Conservation (phyloP, 2,113 vertebrate species). For the Malurus cyaneus region DNA sequence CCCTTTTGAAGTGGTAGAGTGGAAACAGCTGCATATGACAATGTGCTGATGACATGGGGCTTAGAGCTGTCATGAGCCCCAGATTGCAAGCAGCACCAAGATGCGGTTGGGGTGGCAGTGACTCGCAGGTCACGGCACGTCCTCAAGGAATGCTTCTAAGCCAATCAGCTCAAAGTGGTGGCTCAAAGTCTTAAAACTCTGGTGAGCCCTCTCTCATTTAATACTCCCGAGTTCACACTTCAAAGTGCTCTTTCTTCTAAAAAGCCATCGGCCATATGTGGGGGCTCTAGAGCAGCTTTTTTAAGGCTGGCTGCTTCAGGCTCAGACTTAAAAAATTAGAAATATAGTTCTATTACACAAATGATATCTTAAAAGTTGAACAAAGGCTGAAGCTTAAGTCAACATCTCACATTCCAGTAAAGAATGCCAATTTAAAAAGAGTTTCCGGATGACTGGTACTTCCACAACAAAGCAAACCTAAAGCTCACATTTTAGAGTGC, state of each 20-base stretch:
- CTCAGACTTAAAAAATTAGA: slow-evolving; percentile 48
- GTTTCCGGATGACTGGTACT: slow-evolving; percentile 46
- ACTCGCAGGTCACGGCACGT: slow-evolving; percentile 64
- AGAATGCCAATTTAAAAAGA: slow-evolving; percentile 25
- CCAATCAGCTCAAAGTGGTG: slow-evolving; percentile 56
- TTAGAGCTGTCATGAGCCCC: slow-evolving; percentile 61
- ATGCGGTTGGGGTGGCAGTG: slow-evolving; percentile 33
- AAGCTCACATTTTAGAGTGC: slow-evolving; percentile 18
- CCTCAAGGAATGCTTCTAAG: slow-evolving; percentile 53
- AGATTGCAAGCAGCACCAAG: slow-evolving; percentile 52
- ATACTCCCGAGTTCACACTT: slow-evolving; percentile 65
- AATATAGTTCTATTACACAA: slow-evolving; percentile 38
- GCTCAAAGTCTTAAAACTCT: slow-evolving; percentile 55
- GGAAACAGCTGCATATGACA: slow-evolving; percentile 70
- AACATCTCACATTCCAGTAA: slow-evolving; percentile 11
- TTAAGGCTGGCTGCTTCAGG: slow-evolving; percentile 52
- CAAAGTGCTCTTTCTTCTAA: slow-evolving; percentile 54
- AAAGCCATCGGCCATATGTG: slow-evolving; percentile 67
- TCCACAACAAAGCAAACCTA: slow-evolving; percentile 16
- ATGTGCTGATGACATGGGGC: slow-evolving; percentile 47
- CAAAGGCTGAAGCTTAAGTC: slow-evolving; percentile 29
- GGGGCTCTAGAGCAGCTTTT: slow-evolving; percentile 67
- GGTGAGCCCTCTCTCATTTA: slow-evolving; percentile 64
- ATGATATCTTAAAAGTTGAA: slow-evolving; percentile 46
- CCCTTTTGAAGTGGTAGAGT: slow-evolving; percentile 67